A percentile compares a stretch with the other conserved stretches of the same genome.
phyloP scores from a whole-genome alignment of 1,140 invertebrate genomes.

The Sitobion miscanthi region DNA sequence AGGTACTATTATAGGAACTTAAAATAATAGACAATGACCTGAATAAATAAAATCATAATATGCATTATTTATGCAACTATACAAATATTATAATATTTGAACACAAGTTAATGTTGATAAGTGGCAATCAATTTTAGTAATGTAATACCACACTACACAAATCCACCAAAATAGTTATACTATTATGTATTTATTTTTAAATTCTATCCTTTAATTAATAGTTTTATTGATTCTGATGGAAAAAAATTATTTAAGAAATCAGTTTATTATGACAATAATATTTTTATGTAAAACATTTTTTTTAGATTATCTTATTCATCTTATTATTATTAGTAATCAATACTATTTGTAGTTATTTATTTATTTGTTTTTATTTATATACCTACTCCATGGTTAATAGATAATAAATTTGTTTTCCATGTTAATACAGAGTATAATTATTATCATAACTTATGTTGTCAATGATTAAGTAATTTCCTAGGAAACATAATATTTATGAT shows the following conservation, averaged over 20 bases:
- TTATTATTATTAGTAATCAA: not conserved
- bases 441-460: not conserved
- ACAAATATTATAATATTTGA: not conserved
- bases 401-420: not conserved
- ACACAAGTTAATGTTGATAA: no score
- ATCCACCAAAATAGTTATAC: not conserved
- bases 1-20: not conserved
- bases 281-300: not conserved
- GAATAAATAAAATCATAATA: not conserved
- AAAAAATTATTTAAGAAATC: not conserved
- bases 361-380: not conserved
- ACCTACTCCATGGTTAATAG: not conserved
- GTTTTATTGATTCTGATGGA: not conserved
- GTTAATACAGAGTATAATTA: not conserved
- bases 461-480: not conserved
- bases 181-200: not conserved
- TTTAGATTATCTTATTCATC: not conserved
- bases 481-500: not conserved
- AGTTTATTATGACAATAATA: constrained; percentile 24
- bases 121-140: no score
- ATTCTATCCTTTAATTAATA: not conserved
- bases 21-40: not conserved
- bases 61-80: not conserved
- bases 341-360: not conserved
- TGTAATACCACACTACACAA: not conserved